Conservation (phyloP, 2,797 vertebrate genomes). For the Anguilla megastoma region DNA sequence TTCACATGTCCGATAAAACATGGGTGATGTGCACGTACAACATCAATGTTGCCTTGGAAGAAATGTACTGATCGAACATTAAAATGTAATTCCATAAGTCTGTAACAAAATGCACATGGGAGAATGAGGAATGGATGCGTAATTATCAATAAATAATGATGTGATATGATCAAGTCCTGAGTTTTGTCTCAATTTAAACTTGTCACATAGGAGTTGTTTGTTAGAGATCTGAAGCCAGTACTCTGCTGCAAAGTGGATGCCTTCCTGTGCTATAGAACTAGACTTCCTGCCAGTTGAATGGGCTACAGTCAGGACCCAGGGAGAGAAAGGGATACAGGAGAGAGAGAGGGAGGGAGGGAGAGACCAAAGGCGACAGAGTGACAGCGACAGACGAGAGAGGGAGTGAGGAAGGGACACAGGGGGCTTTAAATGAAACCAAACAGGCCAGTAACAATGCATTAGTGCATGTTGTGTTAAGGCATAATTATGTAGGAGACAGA, state of each 20-base stretch:
- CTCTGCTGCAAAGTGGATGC: neutral
- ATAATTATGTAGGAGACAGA: neutral
- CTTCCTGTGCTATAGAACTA: conserved; percentile 4
- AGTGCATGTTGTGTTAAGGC: neutral
- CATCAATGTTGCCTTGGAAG: neutral
- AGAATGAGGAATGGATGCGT: no score
- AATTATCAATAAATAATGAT: neutral
- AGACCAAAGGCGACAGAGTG: neutral
- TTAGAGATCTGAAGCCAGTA: neutral
- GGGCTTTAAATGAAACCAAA: neutral
- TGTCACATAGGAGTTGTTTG: neutral
- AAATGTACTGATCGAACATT: neutral
- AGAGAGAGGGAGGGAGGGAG: neutral
- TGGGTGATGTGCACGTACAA: neutral
- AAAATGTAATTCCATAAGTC: neutral
- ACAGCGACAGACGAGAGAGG: neutral
- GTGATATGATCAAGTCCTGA: neutral
- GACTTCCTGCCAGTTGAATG: neutral
- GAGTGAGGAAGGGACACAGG: neutral
- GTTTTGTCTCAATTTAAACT: no score
- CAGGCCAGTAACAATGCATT: neutral
- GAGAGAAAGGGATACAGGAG: neutral
- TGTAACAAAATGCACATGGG: neutral
- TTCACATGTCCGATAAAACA: neutral
- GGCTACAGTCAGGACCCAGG: neutral